Evolutionary conservation across 2,888 invertebrate species (phyloP).

Genomic region (Helicoverpa assulta): DNA sequence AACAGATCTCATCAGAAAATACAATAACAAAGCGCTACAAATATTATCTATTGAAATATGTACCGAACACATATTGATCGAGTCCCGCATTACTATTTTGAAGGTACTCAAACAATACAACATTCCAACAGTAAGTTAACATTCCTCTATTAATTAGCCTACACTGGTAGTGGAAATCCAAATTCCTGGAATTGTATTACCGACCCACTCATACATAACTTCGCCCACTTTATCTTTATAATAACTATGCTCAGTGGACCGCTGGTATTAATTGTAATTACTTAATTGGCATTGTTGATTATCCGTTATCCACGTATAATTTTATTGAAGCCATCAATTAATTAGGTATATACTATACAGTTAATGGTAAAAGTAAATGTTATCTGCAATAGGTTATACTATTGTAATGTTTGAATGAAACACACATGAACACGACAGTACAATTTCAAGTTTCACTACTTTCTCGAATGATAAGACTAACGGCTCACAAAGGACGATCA

Average conservation of each 20-base stretch:
- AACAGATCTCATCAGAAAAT: no score
- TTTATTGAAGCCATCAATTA: background rate
- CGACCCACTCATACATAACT: constrained; percentile 16
- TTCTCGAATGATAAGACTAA: no score
- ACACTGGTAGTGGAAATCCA: constrained; percentile 16
- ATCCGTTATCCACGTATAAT: background rate
- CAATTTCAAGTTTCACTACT: no score
- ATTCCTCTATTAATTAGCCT: constrained; percentile 20
- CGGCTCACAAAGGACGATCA: no score
- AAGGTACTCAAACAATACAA: background rate
- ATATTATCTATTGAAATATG: no score
- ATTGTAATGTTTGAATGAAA: no score
- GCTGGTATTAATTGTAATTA: background rate
- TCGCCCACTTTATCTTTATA: background rate
- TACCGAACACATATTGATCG: background rate
- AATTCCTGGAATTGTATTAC: constrained; percentile 21
- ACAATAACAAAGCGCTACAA: no score
- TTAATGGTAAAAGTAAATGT: no score
- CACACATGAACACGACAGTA: no score
- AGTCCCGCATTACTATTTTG: background rate
- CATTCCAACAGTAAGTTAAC: constrained; percentile 4
- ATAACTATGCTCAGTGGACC: background rate
- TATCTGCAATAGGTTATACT: no score
- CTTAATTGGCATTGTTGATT: constrained; percentile 3
- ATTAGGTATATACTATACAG: no score